Percentiles rank a stretch among this genome's conserved stretches.
Evolutionary conservation across 2,888 invertebrate species (phyloP).

Genomic region (Eudemis profundana): DNA sequence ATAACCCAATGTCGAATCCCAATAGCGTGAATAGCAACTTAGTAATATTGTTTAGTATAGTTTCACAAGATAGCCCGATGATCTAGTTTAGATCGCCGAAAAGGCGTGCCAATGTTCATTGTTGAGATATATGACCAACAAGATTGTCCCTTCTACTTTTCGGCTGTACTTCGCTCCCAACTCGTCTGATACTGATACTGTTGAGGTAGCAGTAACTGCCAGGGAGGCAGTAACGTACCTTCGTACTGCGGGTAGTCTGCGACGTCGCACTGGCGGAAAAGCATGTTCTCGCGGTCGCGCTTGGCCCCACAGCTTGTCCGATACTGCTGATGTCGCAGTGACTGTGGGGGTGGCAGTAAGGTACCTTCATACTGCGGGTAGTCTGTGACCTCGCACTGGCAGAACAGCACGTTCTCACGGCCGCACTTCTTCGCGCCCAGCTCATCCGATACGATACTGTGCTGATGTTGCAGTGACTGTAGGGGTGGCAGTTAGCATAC

Average conservation of each 20-base stretch:
- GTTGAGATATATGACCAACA: no score
- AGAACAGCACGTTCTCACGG: slow-evolving; percentile 89
- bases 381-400: slow-evolving; percentile 91
- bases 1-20: no score
- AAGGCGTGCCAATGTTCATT: no score
- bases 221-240: slow-evolving; percentile 86
- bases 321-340: slow-evolving; percentile 90
- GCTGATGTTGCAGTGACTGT: no score
- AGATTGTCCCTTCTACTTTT: no score
- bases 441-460: slow-evolving; percentile 87
- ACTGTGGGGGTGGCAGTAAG: not conserved
- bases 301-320: slow-evolving; percentile 87
- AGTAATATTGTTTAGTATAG: no score
- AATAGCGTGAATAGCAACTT: no score
- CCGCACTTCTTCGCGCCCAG: slow-evolving; percentile 87
- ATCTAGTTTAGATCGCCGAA: no score
- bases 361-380: slow-evolving; percentile 89
- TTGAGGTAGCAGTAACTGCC: no score
- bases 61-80: no score
- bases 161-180: slow-evolving; percentile 88
- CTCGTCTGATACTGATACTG: slow-evolving; percentile 87
- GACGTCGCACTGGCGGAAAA: slow-evolving; percentile 91
- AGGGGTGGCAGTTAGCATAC: no score
- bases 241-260: slow-evolving; percentile 92
- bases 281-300: slow-evolving; percentile 88